Base-by-base conservation (phyloP, 2,888 invertebrate genomes). In the Philereme vetulata region DNA sequence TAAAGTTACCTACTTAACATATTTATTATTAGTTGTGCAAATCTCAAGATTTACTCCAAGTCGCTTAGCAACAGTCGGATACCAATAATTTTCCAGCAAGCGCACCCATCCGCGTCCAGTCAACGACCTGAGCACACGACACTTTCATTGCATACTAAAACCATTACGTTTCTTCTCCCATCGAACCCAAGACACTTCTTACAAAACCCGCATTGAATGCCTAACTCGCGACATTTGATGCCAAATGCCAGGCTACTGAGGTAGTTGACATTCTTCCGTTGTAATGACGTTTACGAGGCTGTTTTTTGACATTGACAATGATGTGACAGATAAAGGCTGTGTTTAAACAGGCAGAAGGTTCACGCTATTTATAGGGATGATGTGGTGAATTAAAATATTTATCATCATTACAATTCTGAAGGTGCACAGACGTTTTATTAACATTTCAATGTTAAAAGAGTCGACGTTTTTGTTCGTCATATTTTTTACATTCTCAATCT, bases 301-400 rank as follows among this genome's bases (percentile, higher is more conserved):
- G 72, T 72, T 70, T 75, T 78, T 74, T 74, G 78, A 78, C 78
- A 80, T 80, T 80, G 80, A 73, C 78, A 78, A 62, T 76, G 75
- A 72, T 66, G 54, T 65, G 67, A 66, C 60, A 63, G 59, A 45
- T 63, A 50, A 52, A 55, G 59, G 56, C 55, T 52, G 43, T 54
- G 59, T 55, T 52, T 50, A 56, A 50, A 52, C 59, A 51, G 38
- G 54, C 56, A 54, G 40, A 52, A 60, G 50, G 56, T 45, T 46
- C 33, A 9, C 8, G 51, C 54, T 61, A 52, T 58, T 55, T 55
- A 51, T 49, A 56, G 8, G 36, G 50, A 57, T 49, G 51, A 56
- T 52, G 58, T 34, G 45, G 38, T 7, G 33, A 9, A 32, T 4
- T 38, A 33, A 53, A 51, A 36, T 11, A 32, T 38, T 42, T 42